phyloP scores from a whole-genome alignment of 2,113 vertebrate genomes.

The Alaudala cheleensis region DNA sequence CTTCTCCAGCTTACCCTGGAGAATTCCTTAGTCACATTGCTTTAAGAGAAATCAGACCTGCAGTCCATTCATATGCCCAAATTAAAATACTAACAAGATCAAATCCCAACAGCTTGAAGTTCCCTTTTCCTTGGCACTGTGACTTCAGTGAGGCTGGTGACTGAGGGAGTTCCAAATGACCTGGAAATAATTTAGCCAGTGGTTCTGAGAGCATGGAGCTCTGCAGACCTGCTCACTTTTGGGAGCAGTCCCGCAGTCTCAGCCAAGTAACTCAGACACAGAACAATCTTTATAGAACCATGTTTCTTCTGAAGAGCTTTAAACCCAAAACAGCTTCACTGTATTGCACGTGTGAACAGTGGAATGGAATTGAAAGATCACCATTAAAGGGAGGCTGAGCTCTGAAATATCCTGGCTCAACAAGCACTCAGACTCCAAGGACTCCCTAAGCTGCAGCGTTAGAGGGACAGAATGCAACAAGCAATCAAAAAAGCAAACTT shows the following conservation, averaged over 20 bases:
- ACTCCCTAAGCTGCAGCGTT: neutral
- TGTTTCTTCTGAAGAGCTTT: neutral
- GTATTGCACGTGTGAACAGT: neutral
- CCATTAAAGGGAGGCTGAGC: neutral
- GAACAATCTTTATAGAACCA: neutral
- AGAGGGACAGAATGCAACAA: neutral
- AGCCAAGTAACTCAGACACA: neutral
- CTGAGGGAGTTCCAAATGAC: neutral
- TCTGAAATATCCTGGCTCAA: neutral
- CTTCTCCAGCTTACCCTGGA: neutral
- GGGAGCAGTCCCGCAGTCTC: neutral
- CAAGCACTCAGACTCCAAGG: fast-evolving
- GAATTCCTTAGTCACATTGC: neutral
- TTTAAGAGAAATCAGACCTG: neutral
- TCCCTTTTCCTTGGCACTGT: neutral
- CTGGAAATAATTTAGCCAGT: neutral
- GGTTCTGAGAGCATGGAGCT: neutral
- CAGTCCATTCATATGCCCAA: neutral
- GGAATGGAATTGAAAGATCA: neutral
- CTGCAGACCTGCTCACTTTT: neutral
- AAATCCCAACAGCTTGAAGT: neutral
- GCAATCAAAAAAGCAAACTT: neutral
- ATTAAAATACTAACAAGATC: neutral
- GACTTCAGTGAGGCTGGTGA: neutral
- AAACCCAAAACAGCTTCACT: neutral